A percentile compares a stretch with the other conserved stretches of the same genome.
Conservation (phyloP, 2,888 invertebrate species). For the Volucella inflata region DNA sequence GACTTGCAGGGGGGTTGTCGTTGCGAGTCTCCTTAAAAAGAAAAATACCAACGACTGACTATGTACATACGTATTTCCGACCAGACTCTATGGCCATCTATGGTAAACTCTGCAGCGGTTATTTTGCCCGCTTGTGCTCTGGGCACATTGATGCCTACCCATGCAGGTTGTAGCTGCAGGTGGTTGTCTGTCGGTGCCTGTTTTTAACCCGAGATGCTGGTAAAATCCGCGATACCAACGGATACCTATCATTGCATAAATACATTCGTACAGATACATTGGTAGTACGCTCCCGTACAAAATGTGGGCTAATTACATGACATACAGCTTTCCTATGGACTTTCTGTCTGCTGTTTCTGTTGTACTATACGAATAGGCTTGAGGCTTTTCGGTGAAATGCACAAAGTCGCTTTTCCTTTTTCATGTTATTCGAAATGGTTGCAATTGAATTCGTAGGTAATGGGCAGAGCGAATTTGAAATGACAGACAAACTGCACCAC, state of each 20-base stretch:
- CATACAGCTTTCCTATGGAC: slow-evolving; percentile 40
- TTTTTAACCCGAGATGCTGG: slow-evolving; percentile 35
- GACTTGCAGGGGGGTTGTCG: not conserved
- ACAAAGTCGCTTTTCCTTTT: slow-evolving; percentile 16
- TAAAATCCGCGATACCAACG: not conserved
- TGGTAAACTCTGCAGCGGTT: slow-evolving; percentile 23
- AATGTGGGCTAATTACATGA: slow-evolving; percentile 73
- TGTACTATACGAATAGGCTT: not conserved
- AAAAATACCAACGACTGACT: slow-evolving; percentile 14
- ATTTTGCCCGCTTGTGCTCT: slow-evolving; percentile 47
- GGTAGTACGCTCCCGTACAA: slow-evolving; percentile 34
- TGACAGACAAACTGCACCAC: too few species aligned
- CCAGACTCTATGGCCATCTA: not conserved
- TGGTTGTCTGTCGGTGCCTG: slow-evolving; percentile 49
- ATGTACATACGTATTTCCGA: not conserved
- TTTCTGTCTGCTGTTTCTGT: slow-evolving; percentile 26
- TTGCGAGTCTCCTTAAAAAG: slow-evolving; percentile 18
- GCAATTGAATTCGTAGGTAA: not conserved
- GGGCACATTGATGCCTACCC: slow-evolving; percentile 35
- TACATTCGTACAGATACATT: slow-evolving; percentile 22
- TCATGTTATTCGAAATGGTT: not conserved
- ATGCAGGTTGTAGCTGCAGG: slow-evolving; percentile 68
- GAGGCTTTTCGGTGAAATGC: slow-evolving; percentile 1
- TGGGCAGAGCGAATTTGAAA: too few species aligned
- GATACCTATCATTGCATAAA: slow-evolving; percentile 28